phyloP scores from a whole-genome alignment of 2,888 invertebrate genomes.

The Tipula confusa region DNA sequence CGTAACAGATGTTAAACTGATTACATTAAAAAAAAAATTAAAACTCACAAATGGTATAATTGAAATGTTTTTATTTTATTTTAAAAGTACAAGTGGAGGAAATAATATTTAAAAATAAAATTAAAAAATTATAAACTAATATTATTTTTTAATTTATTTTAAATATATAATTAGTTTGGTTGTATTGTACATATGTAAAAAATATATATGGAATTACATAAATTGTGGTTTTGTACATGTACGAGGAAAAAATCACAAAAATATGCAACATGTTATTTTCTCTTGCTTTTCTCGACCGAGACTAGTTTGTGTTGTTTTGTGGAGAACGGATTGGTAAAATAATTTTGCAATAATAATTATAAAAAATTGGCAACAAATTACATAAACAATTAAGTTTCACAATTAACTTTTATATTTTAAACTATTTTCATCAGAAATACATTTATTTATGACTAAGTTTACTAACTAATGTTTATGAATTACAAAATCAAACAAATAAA shows the following conservation, averaged over 20 bases:
- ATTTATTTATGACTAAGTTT: too few species aligned
- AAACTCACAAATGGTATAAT: neutral
- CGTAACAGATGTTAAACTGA: neutral
- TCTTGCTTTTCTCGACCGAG: too few species aligned
- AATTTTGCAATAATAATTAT: too few species aligned
- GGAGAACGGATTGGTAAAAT: too few species aligned
- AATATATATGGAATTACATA: too few species aligned
- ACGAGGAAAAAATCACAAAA: neutral
- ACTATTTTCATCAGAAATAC: too few species aligned
- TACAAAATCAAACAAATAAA: too few species aligned
- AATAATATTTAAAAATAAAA: neutral
- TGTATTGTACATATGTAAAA: neutral
- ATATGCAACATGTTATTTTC: neutral
- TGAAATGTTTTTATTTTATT: neutral
- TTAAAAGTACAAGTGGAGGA: neutral
- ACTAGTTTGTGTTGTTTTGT: too few species aligned
- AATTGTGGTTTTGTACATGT: neutral
- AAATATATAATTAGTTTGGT: neutral
- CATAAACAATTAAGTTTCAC: too few species aligned
- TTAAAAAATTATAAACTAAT: neutral
- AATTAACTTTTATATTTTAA: too few species aligned
- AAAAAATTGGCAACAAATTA: too few species aligned
- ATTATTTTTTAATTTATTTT: neutral
- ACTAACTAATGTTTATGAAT: too few species aligned
- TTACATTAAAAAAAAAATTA: conserved; percentile 21